Evolutionary conservation across 2,797 vertebrate species (phyloP), one percentile per base, ranked within the genome.

Genomic region (Phalloptychus januarius): DNA sequence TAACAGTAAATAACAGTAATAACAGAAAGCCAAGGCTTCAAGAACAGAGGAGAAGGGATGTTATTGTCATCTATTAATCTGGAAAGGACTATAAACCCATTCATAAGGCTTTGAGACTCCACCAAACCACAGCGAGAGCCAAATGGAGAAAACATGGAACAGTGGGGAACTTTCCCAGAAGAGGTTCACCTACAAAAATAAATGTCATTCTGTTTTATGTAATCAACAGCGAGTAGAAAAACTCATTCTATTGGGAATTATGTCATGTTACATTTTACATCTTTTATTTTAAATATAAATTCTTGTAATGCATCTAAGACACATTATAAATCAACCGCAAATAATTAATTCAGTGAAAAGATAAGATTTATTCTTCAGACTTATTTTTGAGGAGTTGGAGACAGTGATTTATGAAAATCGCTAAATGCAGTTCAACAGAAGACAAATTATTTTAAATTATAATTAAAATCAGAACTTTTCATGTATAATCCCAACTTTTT

Each of bases 401-500:
- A n/a, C 52, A 56, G 25, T 2, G 4, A 56, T 28, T n/a, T 56
- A 56, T 58, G 54, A 58, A 58, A 13, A 58, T 58, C 31, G 11
- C 4, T 58, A 13, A 58, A 58, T 28, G 12, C n/a, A 58, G n/a
- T 28, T 31, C 54, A 58, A 31, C n/a, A 28, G 12, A 58, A 58
- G n/a, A 58, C 5, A 0, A 58, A 58, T 28, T 5, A 58, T 5
- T 42, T 42, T 72, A 28, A 61, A 0, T 74, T 38, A 79, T 54
- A 61, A 63, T 42, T 28, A 79, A 31, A 20, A 71, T 33, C 76
- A 77, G 73, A 83, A 83, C 23, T 25, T 52, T 52, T 52, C 50
- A 23, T 23, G 52, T 50, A 58, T 28, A 44, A 11, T 65, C 11
- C 45, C 12, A 76, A 58, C 4, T 45, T 73, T 12, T 33, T 54